These are phyloP conservation scores for Ciconia stormi DNA, from an alignment of 2,113 vertebrate genomes.

Conservation along the genomic window DNA sequence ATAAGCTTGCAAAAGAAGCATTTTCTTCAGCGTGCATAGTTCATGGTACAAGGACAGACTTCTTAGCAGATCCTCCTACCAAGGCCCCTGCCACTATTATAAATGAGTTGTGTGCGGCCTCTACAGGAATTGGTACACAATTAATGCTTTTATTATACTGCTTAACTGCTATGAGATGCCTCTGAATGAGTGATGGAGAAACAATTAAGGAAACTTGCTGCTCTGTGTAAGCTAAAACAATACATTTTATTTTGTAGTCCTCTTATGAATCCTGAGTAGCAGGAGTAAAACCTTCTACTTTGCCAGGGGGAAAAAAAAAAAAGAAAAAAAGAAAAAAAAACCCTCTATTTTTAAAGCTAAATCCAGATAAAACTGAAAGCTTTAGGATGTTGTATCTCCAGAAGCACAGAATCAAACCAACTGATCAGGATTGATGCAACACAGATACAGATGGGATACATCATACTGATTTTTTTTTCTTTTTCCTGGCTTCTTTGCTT, in stretches of 20 bases:
- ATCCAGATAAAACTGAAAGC: neutral
- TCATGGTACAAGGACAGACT: neutral
- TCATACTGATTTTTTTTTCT: neutral
- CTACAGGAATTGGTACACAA: neutral
- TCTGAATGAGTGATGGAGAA: neutral
- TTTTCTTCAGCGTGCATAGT: neutral
- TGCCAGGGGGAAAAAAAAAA: too few species aligned
- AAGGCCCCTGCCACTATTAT: neutral
- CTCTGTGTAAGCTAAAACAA: neutral
- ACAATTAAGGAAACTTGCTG: neutral
- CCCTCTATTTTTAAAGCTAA: neutral
- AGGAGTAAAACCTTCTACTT: neutral
- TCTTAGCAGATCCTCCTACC: neutral
- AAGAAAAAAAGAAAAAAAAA: neutral
- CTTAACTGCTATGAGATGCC: neutral
- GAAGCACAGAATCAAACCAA: neutral
- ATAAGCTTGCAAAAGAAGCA: neutral
- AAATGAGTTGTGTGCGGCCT: constrained; percentile 5
- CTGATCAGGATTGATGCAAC: neutral
- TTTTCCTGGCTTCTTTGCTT: neutral
- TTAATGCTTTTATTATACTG: neutral
- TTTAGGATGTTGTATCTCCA: neutral
- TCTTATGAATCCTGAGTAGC: neutral
- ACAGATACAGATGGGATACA: neutral
- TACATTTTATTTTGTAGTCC: neutral